Conservation (phyloP, 2,888 invertebrate species). For the Diogma glabrata region DNA sequence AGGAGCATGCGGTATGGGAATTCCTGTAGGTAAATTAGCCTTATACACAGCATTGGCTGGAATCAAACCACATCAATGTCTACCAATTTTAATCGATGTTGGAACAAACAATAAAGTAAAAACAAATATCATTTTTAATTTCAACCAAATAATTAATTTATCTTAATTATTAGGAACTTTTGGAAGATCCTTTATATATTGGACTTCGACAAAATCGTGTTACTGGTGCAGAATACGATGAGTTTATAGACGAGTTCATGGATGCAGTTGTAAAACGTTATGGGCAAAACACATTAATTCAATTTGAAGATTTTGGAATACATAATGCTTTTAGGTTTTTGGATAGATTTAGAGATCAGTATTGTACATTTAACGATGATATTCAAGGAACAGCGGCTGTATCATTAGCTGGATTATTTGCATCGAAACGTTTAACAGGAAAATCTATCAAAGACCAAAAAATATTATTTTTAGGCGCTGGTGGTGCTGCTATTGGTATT, state of each 20-base stretch:
- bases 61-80: constrained; percentile 89
- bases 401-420: constrained; percentile 77
- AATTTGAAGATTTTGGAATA: constrained; percentile 98
- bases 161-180: constrained; percentile 39
- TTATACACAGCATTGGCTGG: constrained; percentile 94
- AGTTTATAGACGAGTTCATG: constrained; percentile 96
- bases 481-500: constrained; percentile 88
- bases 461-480: constrained; percentile 84
- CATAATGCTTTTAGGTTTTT: constrained; percentile 92
- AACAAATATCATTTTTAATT: background rate
- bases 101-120: constrained; percentile 77
- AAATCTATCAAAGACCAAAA: constrained; percentile 75
- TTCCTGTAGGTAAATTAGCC: constrained; percentile 93
- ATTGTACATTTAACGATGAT: constrained; percentile 98
- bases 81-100: constrained; percentile 89
- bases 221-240: constrained; percentile 78
- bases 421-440: constrained; percentile 37
- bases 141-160: constrained; percentile 41
- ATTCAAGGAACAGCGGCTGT: constrained; percentile 97
- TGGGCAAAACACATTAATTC: constrained; percentile 71
- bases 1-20: constrained; percentile 94
- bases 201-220: constrained; percentile 79
- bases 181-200: constrained; percentile 91
- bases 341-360: constrained; percentile 77
- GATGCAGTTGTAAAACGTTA: constrained; percentile 77